Evolutionary conservation across 2,113 vertebrate species (phyloP).

Genomic region (Petrocephalus microphthalmus): DNA sequence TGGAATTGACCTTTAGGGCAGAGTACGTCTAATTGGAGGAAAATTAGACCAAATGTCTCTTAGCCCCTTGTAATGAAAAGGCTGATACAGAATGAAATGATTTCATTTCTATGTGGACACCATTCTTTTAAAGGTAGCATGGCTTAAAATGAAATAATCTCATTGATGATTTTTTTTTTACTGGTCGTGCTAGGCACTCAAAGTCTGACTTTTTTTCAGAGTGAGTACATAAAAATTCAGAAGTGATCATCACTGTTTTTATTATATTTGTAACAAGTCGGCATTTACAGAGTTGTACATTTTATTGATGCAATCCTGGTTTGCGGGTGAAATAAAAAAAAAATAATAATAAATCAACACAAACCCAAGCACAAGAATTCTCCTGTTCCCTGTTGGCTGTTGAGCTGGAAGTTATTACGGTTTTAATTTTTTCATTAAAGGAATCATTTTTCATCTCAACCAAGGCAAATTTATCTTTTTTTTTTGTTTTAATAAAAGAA

Average conservation of each 20-base stretch:
- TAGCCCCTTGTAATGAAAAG: not conserved
- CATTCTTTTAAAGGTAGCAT: not conserved
- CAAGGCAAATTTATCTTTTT: not conserved
- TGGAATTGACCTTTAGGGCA: conserved; percentile 10
- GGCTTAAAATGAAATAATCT: not conserved
- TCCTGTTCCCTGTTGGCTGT: not conserved
- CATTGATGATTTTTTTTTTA: not conserved
- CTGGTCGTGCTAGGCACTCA: no score
- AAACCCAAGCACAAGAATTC: not conserved
- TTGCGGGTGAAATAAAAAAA: not conserved
- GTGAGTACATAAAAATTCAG: not conserved
- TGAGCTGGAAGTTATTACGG: not conserved
- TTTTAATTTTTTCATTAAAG: not conserved
- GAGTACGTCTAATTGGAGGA: not conserved
- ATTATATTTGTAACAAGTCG: not conserved
- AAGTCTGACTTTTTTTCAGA: not conserved
- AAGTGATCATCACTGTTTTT: not conserved
- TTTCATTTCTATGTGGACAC: not conserved
- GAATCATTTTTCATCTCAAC: no score
- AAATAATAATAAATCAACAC: not conserved
- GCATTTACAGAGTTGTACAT: not conserved
- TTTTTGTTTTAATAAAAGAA: not conserved
- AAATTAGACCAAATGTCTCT: not conserved
- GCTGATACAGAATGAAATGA: not conserved
- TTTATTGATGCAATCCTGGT: not conserved